Evolutionary conservation across 2,797 vertebrate species (phyloP).

Genomic region (Pogonophryne albipinna): DNA sequence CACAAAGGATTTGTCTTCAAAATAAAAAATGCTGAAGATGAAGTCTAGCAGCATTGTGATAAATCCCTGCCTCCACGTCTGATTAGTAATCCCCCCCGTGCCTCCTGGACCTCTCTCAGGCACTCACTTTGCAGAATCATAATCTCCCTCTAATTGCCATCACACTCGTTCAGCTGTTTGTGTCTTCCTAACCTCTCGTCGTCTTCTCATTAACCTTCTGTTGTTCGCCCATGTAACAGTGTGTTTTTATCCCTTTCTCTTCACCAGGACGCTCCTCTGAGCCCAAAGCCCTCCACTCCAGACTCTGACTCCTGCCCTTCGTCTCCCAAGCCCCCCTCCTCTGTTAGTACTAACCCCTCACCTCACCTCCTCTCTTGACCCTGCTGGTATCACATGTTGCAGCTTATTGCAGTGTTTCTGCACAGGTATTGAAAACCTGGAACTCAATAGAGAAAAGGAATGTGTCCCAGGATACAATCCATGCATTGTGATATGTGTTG

Average conservation of each 20-base stretch:
- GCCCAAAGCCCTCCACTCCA: conserved; percentile 87
- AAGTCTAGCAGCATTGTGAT: conserved; percentile 9
- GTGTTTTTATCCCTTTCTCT: conserved; percentile 61
- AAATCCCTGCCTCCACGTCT: conserved; percentile 12
- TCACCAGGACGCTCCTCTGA: conserved; percentile 89
- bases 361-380: not conserved
- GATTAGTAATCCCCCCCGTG: conserved; percentile 22
- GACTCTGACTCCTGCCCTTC: conserved; percentile 93
- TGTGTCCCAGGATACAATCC: accelerated
- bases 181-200: conserved; percentile 40
- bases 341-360: conserved; percentile 89
- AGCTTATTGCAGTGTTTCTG: conserved; percentile 48
- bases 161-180: conserved; percentile 19
- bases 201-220: conserved; percentile 57
- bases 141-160: conserved; percentile 50
- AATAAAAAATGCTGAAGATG: not conserved
- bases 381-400: not conserved
- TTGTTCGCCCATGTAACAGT: conserved; percentile 49
- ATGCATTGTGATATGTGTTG: not conserved
- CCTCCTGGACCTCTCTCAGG: conserved; percentile 24
- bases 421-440: conserved; percentile 22
- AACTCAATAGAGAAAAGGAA: not conserved
- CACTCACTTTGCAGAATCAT: conserved; percentile 17
- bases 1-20: not conserved
- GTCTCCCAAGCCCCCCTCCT: conserved; percentile 92